phyloP scores from a whole-genome alignment of 53 echinoderm and acorn worm genomes.

The Paracentrotus lividus region DNA sequence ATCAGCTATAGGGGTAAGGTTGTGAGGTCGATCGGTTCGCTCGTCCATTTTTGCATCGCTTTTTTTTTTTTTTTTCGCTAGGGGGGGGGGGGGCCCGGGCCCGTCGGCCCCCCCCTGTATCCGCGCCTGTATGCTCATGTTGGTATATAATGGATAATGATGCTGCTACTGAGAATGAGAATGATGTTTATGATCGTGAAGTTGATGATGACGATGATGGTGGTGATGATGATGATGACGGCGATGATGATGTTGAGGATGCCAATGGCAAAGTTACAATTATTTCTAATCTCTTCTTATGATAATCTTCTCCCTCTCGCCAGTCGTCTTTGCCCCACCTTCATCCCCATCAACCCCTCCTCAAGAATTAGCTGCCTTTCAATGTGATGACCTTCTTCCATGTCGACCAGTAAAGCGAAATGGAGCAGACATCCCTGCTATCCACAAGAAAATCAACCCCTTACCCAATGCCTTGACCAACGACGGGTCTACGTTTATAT shows the following conservation, averaged over 20 bases:
- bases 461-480: background rate
- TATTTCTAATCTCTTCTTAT: no score
- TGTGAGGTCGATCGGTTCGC: no score
- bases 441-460: background rate
- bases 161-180: background rate
- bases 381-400: background rate
- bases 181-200: background rate
- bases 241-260: no score
- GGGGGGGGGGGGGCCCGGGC: no score
- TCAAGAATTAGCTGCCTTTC: background rate
- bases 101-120: no score
- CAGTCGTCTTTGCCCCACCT: background rate
- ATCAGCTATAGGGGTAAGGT: no score
- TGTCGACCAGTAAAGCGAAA: background rate
- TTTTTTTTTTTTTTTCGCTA: no score
- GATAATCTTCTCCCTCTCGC: background rate
- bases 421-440: background rate
- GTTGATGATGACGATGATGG: background rate
- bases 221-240: background rate
- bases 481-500: background rate
- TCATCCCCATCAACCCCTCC: background rate
- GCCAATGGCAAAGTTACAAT: no score
- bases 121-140: no score
- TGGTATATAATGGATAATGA: no score
- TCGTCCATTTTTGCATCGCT: no score